Conservation (phyloP, 2,113 vertebrate species). For the Candoia aspera region DNA sequence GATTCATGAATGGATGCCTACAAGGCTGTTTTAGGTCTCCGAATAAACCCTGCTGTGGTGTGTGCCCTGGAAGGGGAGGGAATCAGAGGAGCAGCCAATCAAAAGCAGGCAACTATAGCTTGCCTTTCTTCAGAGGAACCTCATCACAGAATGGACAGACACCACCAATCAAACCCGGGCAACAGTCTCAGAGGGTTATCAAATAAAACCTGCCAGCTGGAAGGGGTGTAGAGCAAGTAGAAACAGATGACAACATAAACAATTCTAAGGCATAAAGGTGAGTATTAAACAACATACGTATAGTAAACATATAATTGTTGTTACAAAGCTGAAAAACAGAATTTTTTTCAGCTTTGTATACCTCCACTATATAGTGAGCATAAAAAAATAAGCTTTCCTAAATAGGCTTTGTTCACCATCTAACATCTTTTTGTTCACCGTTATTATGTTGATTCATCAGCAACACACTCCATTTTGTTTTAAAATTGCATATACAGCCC, state of each 20-base stretch:
- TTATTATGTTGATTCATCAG: background rate
- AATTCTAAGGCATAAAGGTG: background rate
- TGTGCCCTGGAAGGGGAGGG: slow-evolving; percentile 34
- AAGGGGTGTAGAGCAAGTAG: background rate
- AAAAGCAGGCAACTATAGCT: slow-evolving; percentile 34
- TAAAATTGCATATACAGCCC: background rate
- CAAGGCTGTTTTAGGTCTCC: slow-evolving; percentile 68
- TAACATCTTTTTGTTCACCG: background rate
- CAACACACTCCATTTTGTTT: background rate
- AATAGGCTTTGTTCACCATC: slow-evolving; percentile 17
- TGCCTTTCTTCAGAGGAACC: slow-evolving; percentile 61
- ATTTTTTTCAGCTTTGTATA: too few relatives aligned
- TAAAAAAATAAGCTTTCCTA: slow-evolving; percentile 1
- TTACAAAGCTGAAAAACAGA: background rate
- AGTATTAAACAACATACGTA: slow-evolving; percentile 8
- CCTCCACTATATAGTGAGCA: background rate
- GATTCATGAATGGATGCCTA: slow-evolving; percentile 84
- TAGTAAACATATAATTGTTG: slow-evolving; percentile 23
- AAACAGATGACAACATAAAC: slow-evolving; percentile 2
- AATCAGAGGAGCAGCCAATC: slow-evolving; percentile 59
- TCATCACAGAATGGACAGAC: slow-evolving; percentile 56
- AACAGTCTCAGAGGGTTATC: slow-evolving; percentile 10
- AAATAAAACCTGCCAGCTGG: slow-evolving; percentile 34
- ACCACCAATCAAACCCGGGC: slow-evolving; percentile 41
- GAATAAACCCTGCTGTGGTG: slow-evolving; percentile 53